Evolutionary conservation across 2,113 vertebrate species (phyloP), one percentile per base, ranked within the genome.

Genomic region (Gallinago jamesoni): DNA sequence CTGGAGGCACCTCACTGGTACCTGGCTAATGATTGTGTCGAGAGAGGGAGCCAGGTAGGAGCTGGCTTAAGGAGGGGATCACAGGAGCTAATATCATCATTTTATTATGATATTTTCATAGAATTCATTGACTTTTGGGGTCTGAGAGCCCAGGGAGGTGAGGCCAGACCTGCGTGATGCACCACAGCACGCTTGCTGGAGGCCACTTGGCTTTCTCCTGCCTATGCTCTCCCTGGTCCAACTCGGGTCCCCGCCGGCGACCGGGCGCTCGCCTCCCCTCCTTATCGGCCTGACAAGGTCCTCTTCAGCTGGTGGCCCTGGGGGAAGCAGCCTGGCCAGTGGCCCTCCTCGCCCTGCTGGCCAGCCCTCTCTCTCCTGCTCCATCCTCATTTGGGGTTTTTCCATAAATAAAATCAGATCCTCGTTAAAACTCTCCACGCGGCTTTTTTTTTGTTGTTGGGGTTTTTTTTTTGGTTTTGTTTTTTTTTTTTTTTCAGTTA

Each of bases 161-260:
- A 68, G 73, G 8, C 43, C 5, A 2, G 41, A 31, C 37, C 48
- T 7, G 19, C 2, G 17, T 22, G 3, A 19, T 1, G 56, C 67
- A 5, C 45, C 7, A 12, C 56, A 9, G 0, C 48, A 3, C 4
- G 3, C 48, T 8, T 31, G 33, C 59, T 1, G 39, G 0, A 3
- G 57, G 81, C 39, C 20, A 0, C 39, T 25, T 17, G 48, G 27
- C 59, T 31, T 47, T 23, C 23, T n/a, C 20, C 21, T 4, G 24
- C 80, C 67, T 7, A 6, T 12, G 2, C 24, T 30, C 5, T 35
- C 57, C 37, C 37, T 1, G 9, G 15, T 11, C 73, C 41, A 12
- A 20, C 37, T n/a, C 5, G 1, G 30, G 45, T 47, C 66, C 53
- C 78, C 3, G 7, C 63, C 3, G 7, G 45, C 7, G 4, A 9